These are phyloP conservation scores for Cromileptes altivelis DNA, from an alignment of 2,113 vertebrate species.

Conservation along the genomic window DNA sequence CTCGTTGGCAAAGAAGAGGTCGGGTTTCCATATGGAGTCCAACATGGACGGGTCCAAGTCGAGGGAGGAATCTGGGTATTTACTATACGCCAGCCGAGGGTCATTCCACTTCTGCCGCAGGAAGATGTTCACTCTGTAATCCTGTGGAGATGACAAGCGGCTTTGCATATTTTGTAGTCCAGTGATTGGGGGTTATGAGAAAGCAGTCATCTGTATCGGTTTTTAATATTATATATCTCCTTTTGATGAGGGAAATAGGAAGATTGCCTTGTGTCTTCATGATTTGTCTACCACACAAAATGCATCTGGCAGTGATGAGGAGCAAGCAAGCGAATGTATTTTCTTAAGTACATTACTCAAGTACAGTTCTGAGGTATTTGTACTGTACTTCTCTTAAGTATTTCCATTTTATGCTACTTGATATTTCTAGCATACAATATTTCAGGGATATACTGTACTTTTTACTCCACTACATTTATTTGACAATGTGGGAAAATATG, in stretches of 20 bases:
- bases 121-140: slow-evolving; percentile 99
- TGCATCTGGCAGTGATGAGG: neutral
- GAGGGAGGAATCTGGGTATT: slow-evolving; percentile 97
- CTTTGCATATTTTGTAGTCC: slow-evolving; percentile 65
- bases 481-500: neutral
- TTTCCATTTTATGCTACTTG: neutral
- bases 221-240: neutral
- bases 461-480: neutral
- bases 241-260: slow-evolving; percentile 20
- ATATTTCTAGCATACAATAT: neutral
- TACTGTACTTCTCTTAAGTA: neutral
- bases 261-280: neutral
- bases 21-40: slow-evolving; percentile 99
- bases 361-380: neutral
- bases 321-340: neutral
- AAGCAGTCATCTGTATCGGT: slow-evolving; percentile 14
- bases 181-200: slow-evolving; percentile 15
- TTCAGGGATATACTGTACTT: neutral
- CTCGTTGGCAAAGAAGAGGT: slow-evolving; percentile 99
- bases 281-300: neutral
- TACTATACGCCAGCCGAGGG: slow-evolving; percentile 96
- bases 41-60: slow-evolving; percentile 99
- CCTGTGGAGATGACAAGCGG: slow-evolving; percentile 87
- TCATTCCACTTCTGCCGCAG: slow-evolving; percentile 99
- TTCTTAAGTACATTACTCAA: neutral